phyloP scores from a whole-genome alignment of 2,113 vertebrate genomes.

The Elephas maximus region DNA sequence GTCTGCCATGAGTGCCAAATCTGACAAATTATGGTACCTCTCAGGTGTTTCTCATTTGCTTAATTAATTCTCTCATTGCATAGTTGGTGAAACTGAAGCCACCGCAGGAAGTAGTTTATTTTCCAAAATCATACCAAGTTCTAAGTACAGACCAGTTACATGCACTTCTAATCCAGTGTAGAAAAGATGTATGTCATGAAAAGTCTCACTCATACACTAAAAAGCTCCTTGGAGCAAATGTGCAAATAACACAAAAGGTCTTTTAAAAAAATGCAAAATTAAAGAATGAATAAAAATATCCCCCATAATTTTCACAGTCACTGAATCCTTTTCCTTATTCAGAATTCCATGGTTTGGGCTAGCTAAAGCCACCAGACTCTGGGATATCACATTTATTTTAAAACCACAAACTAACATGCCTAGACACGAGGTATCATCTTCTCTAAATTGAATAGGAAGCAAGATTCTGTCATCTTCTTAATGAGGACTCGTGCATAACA shows the following conservation, averaged over 20 bases:
- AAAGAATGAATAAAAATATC: slow-evolving; percentile 73
- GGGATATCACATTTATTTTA: slow-evolving; percentile 83
- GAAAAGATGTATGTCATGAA: neutral
- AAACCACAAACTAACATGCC: slow-evolving; percentile 72
- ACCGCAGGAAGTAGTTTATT: neutral
- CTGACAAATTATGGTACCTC: neutral
- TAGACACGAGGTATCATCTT: slow-evolving; percentile 71
- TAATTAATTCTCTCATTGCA: neutral
- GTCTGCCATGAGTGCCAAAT: neutral
- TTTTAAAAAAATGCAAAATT: slow-evolving; percentile 64
- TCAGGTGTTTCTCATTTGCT: neutral
- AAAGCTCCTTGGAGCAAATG: neutral
- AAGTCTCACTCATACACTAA: slow-evolving; percentile 37
- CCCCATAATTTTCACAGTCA: neutral
- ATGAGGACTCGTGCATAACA: slow-evolving; percentile 68
- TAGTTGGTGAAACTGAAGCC: neutral
- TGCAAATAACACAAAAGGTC: slow-evolving; percentile 53
- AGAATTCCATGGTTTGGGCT: slow-evolving; percentile 66
- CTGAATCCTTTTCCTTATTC: slow-evolving; percentile 61
- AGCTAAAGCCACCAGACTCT: slow-evolving; percentile 66
- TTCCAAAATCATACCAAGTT: neutral
- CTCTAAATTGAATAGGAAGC: slow-evolving; percentile 62
- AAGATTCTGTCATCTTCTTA: slow-evolving; percentile 65
- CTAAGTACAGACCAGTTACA: neutral
- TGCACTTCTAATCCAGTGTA: neutral